Evolutionary conservation across 2,888 invertebrate genomes (phyloP).

Genomic region (Drosophila phalerata): DNA sequence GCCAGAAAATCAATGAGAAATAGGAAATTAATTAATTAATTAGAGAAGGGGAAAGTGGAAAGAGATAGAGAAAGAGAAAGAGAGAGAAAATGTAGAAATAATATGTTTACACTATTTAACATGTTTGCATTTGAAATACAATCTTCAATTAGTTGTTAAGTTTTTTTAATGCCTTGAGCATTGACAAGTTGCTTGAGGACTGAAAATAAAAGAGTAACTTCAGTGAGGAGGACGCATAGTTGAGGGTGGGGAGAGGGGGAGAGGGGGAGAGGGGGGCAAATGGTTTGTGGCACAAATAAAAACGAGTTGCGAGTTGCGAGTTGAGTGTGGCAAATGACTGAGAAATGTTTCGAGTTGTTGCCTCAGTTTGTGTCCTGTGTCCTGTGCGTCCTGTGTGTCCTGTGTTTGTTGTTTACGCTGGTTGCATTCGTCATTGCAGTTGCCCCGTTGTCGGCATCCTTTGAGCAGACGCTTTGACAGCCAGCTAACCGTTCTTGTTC

Average conservation of each 20-base stretch:
- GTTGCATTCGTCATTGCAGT: slow-evolving; percentile 53
- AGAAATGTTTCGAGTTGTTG: slow-evolving; percentile 62
- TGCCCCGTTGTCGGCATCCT: slow-evolving; percentile 59
- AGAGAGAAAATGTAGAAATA: not conserved
- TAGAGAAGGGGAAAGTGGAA: not conserved
- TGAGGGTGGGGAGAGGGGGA: not conserved
- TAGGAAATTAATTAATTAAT: slow-evolving; percentile 17
- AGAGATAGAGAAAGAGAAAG: not conserved
- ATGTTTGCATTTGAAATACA: slow-evolving; percentile 2
- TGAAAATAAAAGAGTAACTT: not conserved
- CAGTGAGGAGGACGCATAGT: not conserved
- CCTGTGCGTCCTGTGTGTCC: slow-evolving; percentile 1
- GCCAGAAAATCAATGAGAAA: not conserved
- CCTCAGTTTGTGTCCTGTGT: slow-evolving; percentile 2
- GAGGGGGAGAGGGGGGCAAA: not conserved
- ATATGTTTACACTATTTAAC: slow-evolving; percentile 7
- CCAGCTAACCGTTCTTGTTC: slow-evolving; percentile 37
- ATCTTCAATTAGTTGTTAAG: not conserved
- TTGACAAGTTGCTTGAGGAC: not conserved
- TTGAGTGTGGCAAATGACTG: slow-evolving; percentile 28
- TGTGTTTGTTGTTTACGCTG: slow-evolving; percentile 55
- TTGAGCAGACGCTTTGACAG: slow-evolving; percentile 72
- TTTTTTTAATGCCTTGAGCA: not conserved
- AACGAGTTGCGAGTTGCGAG: not conserved
- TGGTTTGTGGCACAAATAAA: slow-evolving; percentile 8